Base-by-base conservation (phyloP, 2,888 invertebrate species). In the Hyposoter dolosus region DNA sequence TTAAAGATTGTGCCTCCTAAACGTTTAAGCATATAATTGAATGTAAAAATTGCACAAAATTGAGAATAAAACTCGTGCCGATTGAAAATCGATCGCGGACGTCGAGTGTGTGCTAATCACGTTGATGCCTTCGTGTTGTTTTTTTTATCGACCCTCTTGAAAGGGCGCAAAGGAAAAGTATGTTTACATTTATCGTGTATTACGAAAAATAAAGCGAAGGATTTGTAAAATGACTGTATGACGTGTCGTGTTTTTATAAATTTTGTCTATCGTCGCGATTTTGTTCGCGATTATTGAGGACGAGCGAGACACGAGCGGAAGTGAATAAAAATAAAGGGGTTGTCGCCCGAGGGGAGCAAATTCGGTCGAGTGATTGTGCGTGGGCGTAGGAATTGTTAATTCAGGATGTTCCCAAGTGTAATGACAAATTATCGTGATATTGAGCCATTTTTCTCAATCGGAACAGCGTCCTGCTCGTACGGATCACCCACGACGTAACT, bases 71-170 rank as follows among this genome's bases (percentile, higher is more conserved):
- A 50, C 6, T 63, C 47, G 40, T 72, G 17, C 50, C 40, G 40
- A 66, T 80, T 4, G 35, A 66, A 50, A 74, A 80, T 77, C 69
- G 75, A 76, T 81, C 63, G 28, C 63, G 28, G 71, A 68, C 80
- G 40, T 40, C 40, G 72, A 50, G 77, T 63, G 83, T 81, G 76
- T 83, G 76, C 83, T 76, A 83, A 86, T 83, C 82, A 80, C 80
- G 32, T 74, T 77, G 80, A 60, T 81, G 85, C 85, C 83, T 86
- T 81, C 66, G 68, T 60, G 45, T 45, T 47, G 50, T 65, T 32
- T 65, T 32, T 45, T 69, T 74, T 1, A 47, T 71, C 56, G 43
- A 63, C 23, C 69, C 56, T 75, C 77, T 56, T 35, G 23, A 50
- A 32, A 35, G 50, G 17, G 66, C n/a, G 45, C 43, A 19, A 32